Evolutionary conservation across 2,888 invertebrate genomes (phyloP).

Genomic region (Lasioglossum vierecki): DNA sequence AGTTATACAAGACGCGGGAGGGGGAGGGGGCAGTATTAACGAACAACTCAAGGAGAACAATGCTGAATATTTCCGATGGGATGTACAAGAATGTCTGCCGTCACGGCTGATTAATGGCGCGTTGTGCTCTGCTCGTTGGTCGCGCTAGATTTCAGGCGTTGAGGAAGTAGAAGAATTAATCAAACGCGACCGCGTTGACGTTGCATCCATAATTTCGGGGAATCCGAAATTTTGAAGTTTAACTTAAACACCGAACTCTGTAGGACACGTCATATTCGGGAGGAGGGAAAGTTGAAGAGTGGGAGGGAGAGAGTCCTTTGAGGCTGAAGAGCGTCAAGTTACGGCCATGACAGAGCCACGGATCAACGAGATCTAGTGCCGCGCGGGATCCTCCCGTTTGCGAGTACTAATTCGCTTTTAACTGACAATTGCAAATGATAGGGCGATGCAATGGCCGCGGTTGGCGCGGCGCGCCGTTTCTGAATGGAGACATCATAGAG

Average conservation of each 20-base stretch:
- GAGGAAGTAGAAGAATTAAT: conserved; percentile 26
- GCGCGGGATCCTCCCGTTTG: not conserved
- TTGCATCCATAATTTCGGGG: not conserved
- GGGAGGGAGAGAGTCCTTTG: not conserved
- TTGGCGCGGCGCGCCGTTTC: not conserved
- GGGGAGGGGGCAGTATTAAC: not conserved
- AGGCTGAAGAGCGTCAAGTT: not conserved
- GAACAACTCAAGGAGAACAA: conserved; percentile 21
- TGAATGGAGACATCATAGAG: conserved; percentile 20
- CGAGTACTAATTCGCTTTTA: not conserved
- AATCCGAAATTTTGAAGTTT: not conserved
- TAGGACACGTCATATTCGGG: not conserved
- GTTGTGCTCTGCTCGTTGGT: not conserved
- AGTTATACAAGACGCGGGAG: not conserved
- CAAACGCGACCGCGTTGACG: not conserved
- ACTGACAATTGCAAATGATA: conserved; percentile 22
- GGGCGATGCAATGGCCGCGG: not conserved
- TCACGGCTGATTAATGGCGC: conserved; percentile 33
- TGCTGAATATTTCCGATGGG: conserved; percentile 9
- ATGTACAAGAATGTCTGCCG: not conserved
- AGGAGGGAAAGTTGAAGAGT: too few relatives aligned
- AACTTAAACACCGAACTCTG: not conserved
- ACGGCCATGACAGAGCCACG: not conserved
- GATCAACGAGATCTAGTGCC: not conserved
- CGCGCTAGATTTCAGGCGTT: conserved; percentile 21